Evolutionary conservation across 2,888 invertebrate genomes (phyloP), one percentile per base, ranked within the genome.

Genomic region (Leptarthrus brevirostris): DNA sequence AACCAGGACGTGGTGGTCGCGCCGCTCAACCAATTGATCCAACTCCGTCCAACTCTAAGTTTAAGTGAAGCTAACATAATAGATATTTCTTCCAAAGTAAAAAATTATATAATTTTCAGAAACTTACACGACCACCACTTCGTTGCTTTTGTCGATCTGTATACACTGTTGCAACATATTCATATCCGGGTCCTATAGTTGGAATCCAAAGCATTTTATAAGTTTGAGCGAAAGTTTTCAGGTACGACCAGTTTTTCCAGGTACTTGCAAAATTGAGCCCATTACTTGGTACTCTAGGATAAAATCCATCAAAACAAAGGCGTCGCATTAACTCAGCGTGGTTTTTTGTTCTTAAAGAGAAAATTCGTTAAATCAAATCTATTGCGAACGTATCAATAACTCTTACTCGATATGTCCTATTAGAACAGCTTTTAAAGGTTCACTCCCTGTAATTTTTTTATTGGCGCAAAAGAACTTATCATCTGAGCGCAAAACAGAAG

Each of bases 161-260:
- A 56, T 83, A 83, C 0, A 83, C 80, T 5, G 84, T 82, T 74
- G 83, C 81, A 88, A 79, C 92, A 91, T 4, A 89, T 20, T 64
- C 87, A 81, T 91, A 92, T 18, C 92, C 92, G 1, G 91, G 91
- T 0, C 91, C 91, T 6, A 92, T 87, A 16, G 90, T 90, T 10
- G 91, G 91, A 73, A 90, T 86, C 80, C 92, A 92, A 3, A 90
- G 78, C 77, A 90, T 84, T 74, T 86, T 86, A 78, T 89, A 89
- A 76, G 88, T 87, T 36, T 85, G 81, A 0, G 89, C 89, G 81
- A 87, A 89, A 58, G 86, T 87, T 80, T 84, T 87, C 10, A 87
- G 80, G 81, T 86, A 85, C 76, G 84, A 84, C 88, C 88, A 88
- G 80, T 88, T 88, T 80, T 88, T 88, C 88, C 88, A 89, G 1